Percentiles rank a stretch among this genome's conserved stretches.
phyloP scores from a whole-genome alignment of 2,113 vertebrate species.

The Parus major region DNA sequence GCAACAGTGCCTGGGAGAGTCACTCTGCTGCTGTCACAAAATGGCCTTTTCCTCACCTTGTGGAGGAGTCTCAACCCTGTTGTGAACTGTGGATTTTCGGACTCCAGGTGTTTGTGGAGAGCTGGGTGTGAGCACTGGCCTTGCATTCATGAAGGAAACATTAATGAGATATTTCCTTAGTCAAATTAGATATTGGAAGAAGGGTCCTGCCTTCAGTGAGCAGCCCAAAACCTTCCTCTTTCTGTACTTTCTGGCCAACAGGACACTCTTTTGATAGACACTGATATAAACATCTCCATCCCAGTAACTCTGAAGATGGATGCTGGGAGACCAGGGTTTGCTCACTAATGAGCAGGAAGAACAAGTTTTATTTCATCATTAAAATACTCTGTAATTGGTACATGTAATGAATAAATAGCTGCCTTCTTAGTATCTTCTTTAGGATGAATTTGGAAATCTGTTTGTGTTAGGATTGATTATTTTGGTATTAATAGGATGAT shows the following conservation, averaged over 20 bases:
- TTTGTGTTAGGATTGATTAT: not conserved
- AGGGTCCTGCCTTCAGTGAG: not conserved
- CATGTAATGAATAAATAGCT: accelerated
- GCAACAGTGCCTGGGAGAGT: not conserved
- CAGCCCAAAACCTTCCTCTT: not conserved
- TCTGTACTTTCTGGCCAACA: not conserved
- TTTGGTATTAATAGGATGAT: constrained; percentile 1
- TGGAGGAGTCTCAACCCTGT: not conserved
- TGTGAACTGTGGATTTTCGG: not conserved
- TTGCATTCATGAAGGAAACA: not conserved
- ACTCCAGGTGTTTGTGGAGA: not conserved
- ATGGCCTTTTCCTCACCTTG: not conserved
- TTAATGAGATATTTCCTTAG: not conserved
- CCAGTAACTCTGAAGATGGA: not conserved
- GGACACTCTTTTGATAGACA: not conserved
- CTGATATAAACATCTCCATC: not conserved
- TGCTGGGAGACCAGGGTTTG: not conserved
- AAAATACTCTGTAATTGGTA: not conserved
- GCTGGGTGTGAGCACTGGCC: not conserved
- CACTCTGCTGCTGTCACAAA: not conserved
- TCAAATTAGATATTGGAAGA: not conserved
- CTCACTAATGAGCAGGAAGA: not conserved
- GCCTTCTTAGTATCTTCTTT: not conserved
- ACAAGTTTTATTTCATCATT: not conserved
- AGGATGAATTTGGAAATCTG: not conserved